Evolutionary conservation across 2,888 invertebrate genomes (phyloP).

Genomic region (Tenthredo livida): DNA sequence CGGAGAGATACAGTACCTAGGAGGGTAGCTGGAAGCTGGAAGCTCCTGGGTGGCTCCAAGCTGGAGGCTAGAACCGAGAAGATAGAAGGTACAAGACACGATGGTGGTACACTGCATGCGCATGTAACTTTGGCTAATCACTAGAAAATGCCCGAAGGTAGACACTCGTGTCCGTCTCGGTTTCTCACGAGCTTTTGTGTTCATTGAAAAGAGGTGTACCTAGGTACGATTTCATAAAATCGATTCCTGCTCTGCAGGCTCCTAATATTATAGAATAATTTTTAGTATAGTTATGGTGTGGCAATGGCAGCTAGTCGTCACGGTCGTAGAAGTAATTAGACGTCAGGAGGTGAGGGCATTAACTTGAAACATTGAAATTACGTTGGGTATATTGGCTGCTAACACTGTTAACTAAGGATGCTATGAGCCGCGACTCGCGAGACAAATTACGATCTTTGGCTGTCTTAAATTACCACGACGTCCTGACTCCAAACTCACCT

Average conservation of each 20-base stretch:
- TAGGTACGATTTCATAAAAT: background rate
- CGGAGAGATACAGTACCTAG: slow-evolving; percentile 55
- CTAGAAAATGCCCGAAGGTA: slow-evolving; percentile 68
- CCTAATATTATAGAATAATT: background rate
- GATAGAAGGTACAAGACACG: background rate
- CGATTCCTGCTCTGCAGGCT: background rate
- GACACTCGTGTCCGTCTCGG: slow-evolving; percentile 37
- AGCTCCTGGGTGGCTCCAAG: background rate
- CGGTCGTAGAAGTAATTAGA: slow-evolving; percentile 27
- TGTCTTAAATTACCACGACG: slow-evolving; percentile 31
- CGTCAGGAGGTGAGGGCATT: background rate
- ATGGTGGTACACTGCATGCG: background rate
- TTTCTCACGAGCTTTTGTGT: background rate
- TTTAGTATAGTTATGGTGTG: background rate
- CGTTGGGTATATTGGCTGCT: slow-evolving; percentile 19
- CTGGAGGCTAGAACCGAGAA: background rate
- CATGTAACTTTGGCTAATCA: slow-evolving; percentile 71
- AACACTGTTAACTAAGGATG: slow-evolving; percentile 3
- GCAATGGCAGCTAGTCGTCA: background rate
- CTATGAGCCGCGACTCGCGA: slow-evolving; percentile 4
- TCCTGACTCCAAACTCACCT: slow-evolving; percentile 17
- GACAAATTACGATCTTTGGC: slow-evolving; percentile 34
- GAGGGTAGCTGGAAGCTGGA: background rate
- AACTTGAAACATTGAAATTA: slow-evolving; percentile 30
- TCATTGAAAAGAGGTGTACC: background rate